phyloP scores from a whole-genome alignment of 2,888 invertebrate species.

The Pachydiplax longipennis region DNA sequence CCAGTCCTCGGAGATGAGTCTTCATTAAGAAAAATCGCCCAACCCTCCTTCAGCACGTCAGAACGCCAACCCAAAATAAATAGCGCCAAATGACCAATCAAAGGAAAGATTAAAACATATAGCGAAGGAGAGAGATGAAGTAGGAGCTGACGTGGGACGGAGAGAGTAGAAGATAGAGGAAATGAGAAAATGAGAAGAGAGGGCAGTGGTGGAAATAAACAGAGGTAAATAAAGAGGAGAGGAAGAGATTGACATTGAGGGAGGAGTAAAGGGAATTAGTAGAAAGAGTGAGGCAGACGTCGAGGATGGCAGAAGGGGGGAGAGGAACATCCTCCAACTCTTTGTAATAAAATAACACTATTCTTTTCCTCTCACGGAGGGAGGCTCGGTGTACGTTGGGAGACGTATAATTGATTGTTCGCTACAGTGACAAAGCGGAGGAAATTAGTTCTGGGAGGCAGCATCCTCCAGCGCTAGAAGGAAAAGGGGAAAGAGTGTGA shows the following conservation, averaged over 20 bases:
- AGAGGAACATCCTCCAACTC: neutral
- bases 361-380: neutral
- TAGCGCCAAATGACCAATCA: no score
- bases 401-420: neutral
- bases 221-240: neutral
- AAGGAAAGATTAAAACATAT: neutral
- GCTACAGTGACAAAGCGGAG: neutral
- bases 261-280: neutral
- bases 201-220: neutral
- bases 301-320: neutral
- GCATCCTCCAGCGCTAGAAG: neutral
- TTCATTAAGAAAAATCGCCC: no score
- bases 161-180: neutral
- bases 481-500: neutral
- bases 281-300: neutral
- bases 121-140: neutral
- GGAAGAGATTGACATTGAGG: neutral
- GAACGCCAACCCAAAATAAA: no score
- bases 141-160: neutral
- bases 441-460: neutral
- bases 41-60: no score
- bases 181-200: neutral
- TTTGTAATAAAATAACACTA: neutral
- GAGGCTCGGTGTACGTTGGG: neutral
- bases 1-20: no score